Evolutionary conservation across 2,113 vertebrate species (phyloP).

Genomic region (Gymnarchus niloticus): DNA sequence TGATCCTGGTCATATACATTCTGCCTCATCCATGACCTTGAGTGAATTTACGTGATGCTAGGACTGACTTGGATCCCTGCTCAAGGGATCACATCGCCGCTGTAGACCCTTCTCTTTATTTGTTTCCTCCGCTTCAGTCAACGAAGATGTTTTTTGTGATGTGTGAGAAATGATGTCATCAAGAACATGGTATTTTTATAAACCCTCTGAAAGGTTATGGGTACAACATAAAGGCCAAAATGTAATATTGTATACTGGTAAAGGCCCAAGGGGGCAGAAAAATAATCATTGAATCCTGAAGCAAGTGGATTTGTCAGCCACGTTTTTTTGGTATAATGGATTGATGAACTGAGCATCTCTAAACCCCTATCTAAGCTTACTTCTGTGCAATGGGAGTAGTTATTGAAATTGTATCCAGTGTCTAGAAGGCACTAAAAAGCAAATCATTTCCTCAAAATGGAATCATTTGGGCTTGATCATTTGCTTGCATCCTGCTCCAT

Average conservation of each 20-base stretch:
- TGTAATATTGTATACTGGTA: not conserved
- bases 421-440: not conserved
- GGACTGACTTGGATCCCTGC: not conserved
- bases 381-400: not conserved
- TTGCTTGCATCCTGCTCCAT: not conserved
- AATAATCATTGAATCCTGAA: not conserved
- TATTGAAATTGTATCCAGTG: not conserved
- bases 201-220: not conserved
- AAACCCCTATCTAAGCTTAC: not conserved
- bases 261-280: not conserved
- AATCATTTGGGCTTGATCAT: not conserved
- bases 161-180: not conserved
- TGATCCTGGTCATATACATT: not conserved
- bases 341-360: not conserved
- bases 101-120: not conserved
- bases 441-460: not conserved
- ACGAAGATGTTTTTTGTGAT: not conserved
- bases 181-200: not conserved
- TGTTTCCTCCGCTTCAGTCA: not conserved
- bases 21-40: conserved; percentile 1
- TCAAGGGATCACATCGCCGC: not conserved
- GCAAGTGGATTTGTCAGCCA: not conserved
- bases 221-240: not conserved
- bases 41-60: not conserved
- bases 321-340: not conserved